These are phyloP conservation scores for Entomobrya proxima DNA, from an alignment of 2,888 invertebrate genomes.

Conservation along the genomic window DNA sequence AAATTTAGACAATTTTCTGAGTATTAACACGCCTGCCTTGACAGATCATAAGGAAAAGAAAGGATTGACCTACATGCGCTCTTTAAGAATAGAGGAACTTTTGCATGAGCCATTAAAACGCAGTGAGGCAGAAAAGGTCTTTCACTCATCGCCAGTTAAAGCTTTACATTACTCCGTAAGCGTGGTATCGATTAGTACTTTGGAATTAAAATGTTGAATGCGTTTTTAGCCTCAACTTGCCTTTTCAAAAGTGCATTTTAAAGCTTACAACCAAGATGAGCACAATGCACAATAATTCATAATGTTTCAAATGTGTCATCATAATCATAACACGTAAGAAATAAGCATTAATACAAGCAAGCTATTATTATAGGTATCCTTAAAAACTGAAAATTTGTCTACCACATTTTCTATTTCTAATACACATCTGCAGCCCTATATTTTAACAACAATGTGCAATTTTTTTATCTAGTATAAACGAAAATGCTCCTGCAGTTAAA, in stretches of 20 bases:
- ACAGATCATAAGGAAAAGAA: slow-evolving; percentile 54
- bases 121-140: slow-evolving; percentile 60
- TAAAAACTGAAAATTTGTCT: too few relatives aligned
- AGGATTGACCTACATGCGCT: slow-evolving; percentile 66
- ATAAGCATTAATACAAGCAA: too few relatives aligned
- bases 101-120: slow-evolving; percentile 54
- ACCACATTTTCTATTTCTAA: slow-evolving; percentile 12
- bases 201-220: too few relatives aligned
- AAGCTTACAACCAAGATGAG: too few relatives aligned
- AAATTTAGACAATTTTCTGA: not conserved
- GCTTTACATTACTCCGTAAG: not conserved
- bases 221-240: too few relatives aligned
- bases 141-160: slow-evolving; percentile 21
- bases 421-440: not conserved
- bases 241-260: too few relatives aligned
- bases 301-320: too few relatives aligned
- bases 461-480: slow-evolving; percentile 4
- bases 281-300: too few relatives aligned
- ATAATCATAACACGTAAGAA: too few relatives aligned
- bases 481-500: not conserved
- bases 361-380: too few relatives aligned
- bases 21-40: slow-evolving; percentile 45
- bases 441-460: slow-evolving; percentile 4
- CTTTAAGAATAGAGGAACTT: slow-evolving; percentile 49
- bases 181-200: too few relatives aligned